Evolutionary conservation across 2,888 invertebrate genomes (phyloP), one percentile per base, ranked within the genome.

Genomic region (Drosophila cracens): DNA sequence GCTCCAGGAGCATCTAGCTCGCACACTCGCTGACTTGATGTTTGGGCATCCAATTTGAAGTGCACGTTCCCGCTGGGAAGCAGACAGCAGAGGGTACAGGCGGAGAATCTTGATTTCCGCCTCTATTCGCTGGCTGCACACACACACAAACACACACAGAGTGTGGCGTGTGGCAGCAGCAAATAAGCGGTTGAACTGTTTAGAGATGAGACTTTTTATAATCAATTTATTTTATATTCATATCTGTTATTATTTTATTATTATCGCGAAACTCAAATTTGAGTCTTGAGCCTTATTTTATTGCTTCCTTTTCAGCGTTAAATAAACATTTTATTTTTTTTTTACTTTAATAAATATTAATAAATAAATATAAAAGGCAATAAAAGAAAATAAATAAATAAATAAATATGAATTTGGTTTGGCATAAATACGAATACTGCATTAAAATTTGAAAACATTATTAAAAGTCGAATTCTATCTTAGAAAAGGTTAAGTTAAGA

Each of bases 21-120:
- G n/a, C 43, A 25, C 36, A 40, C 33, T 33, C 51, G 40, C 38
- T 46, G 74, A 74, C 79, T 80, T 89, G 85, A 83, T 90, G 82
- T 81, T 87, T 81, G 83, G 72, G 76, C 82, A 82, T 85, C 91
- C 90, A 89, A 91, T 89, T 90, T 90, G 81, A 79, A 76, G 78
- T 67, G 54, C 72, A 65, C 59, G 56, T 72, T 34, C 46, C 60
- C 38, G 29, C 59, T 51, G 51, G 38, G 46, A 21, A 31, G 60
- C 49, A 27, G 54, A 56, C 34, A 27, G 52, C n/a, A 18, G 40
- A 33, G 33, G 48, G n/a, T 10, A 31, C 54, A 18, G 10, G n/a
- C 38, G 27, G 13, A 38, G 53, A 34, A 69, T 65, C 75, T 75
- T 74, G 75, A 75, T 77, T 69, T 76, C 70, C 64, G 65, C 60